Base-by-base conservation (phyloP, 2,888 invertebrate genomes). In the Euplexia lucipara region DNA sequence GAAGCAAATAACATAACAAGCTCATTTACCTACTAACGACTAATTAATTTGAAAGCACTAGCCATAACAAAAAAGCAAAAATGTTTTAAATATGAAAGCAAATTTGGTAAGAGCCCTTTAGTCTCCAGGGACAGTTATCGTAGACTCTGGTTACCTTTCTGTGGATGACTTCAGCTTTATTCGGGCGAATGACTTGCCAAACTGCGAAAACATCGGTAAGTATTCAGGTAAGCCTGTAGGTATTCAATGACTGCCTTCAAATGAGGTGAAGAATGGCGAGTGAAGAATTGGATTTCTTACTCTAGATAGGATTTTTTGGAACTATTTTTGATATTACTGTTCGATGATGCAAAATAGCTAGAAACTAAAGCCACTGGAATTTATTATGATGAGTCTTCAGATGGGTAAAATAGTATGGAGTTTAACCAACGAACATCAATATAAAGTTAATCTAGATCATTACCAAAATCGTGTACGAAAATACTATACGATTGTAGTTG, bases 161-260 rank as follows among this genome's bases (percentile, higher is more conserved):
- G 42, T 20, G 20, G 73, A 64, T 78, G 73, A 78, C 54, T 66
- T 58, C 32, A 47, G 45, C 53, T 39, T 61, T 58, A 45, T 45
- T 47, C 18, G 30, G 9, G 20, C 8, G 34, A 67, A 42, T 75
- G 79, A 74, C 75, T 75, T 68, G 79, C 60, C 53, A 47, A 68
- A 51, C 45, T 51, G 42, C 22, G 5, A 26, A 56, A 66, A 67
- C 69, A 73, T 66, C 10, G 61, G 58, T 74, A 58, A 78, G 66
- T 60, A 44, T 65, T 57, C 75, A 78, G 61, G 74, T 78, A 78
- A 62, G 41, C 10, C 20, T 10, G 56, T 65, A 52, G 62, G 57
- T 62, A 54, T 26, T 26, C 26, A 26, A 26, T 74, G 39, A 52
- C 58, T 59, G 51, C 64, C 30, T 52, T 64, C 39, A 56, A 51